phyloP scores from a whole-genome alignment of 2,888 invertebrate genomes.

The Cryptus viduatorius region DNA sequence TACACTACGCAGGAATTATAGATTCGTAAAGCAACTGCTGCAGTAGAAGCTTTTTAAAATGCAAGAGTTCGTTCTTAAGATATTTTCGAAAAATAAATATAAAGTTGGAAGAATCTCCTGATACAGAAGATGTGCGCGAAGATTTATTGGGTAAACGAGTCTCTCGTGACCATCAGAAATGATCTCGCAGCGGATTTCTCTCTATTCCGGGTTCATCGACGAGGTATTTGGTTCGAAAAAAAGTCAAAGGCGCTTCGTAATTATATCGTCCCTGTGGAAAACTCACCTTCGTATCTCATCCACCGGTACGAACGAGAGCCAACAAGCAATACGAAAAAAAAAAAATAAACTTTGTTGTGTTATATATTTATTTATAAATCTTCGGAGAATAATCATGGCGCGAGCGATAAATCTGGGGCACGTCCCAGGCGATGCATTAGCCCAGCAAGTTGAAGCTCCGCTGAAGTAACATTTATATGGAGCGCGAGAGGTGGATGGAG shows the following conservation, averaged over 20 bases:
- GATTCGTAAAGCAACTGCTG: not conserved
- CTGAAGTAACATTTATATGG: conserved; percentile 55
- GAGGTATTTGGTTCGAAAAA: conserved; percentile 23
- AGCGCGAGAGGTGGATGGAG: conserved; percentile 45
- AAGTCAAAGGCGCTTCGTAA: conserved; percentile 40
- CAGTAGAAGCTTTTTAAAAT: not conserved
- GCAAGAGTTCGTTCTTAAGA: not conserved
- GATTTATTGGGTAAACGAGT: conserved; percentile 38
- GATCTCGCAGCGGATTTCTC: conserved; percentile 3
- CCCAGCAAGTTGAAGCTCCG: conserved; percentile 51
- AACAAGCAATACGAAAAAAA: conserved; percentile 49
- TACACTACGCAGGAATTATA: not conserved
- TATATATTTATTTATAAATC: conserved; percentile 67
- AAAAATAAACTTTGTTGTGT: not conserved
- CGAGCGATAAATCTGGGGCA: conserved; percentile 64
- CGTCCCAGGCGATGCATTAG: conserved; percentile 67
- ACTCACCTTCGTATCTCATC: conserved; percentile 46
- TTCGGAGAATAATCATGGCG: conserved; percentile 65
- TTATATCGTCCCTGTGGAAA: conserved; percentile 47
- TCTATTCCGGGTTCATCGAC: conserved; percentile 35
- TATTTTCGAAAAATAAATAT: not conserved
- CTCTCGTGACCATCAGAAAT: conserved; percentile 38
- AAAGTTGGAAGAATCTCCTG: not conserved
- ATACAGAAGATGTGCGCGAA: not conserved
- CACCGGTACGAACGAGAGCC: conserved; percentile 37